Evolutionary conservation across 2,797 vertebrate species (phyloP), one percentile per base, ranked within the genome.

Genomic region (Anisognathus igniventris): DNA sequence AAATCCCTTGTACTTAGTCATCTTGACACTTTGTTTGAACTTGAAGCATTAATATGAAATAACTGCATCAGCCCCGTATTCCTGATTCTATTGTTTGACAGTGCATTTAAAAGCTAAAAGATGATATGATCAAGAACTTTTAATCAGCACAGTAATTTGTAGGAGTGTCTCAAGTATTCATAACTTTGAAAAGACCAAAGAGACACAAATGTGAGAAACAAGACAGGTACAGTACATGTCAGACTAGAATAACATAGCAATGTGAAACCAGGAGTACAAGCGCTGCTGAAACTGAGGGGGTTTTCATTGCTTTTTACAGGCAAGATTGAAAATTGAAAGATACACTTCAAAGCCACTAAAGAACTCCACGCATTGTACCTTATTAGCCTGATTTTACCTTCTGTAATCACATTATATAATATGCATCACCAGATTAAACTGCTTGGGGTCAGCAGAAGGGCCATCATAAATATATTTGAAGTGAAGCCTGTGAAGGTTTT

Each of bases 21-120:
- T 98, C 97, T 97, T 99, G 99, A 99, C 98, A 99, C 98, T 98
- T 98, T 97, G 96, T 98, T 98, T 99, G 99, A 99, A 99, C 98
- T 98, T 97, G 6, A 97, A 98, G 96, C 97, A 98, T 98, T 98
- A 98, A 98, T 98, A 97, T 92, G 97, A 98, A 98, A 98, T 98
- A 98, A 98, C 97, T 90, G 96, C 94, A 80, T 93, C 96, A 97
- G 97, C 96, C 97, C 96, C 90, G 50, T 96, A 97, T 98, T 98
- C 98, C 97, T 97, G 98, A 98, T 97, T 98, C 96, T 96, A 97
- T 98, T 98, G 98, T 98, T 98, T 98, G 98, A 98, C 98, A 96
- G 95, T 94, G 94, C 96, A 96, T 98, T 98, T 96, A 97, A 98
- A 98, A 97, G 75, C 85, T 92, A 87, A 88, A 97, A 95, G 97